Conservation (phyloP, 2,888 invertebrate species). For the Agonum fuliginosum region DNA sequence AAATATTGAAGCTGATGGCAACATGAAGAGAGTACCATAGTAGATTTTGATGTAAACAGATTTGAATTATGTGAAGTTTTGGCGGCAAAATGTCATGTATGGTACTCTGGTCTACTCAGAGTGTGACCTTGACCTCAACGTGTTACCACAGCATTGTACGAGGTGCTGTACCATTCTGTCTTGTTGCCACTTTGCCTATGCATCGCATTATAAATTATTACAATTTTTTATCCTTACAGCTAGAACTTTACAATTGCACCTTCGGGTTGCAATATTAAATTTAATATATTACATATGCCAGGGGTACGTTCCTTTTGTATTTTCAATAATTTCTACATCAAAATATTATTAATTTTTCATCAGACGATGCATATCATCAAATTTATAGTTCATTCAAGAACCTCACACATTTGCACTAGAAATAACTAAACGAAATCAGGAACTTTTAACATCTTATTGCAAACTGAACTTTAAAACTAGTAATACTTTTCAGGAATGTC, state of each 20-base stretch:
- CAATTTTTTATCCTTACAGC: conserved; percentile 65
- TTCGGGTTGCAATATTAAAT: conserved; percentile 68
- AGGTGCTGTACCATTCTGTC: no score
- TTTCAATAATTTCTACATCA: conserved; percentile 59
- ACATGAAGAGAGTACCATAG: neutral
- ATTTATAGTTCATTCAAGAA: conserved; percentile 23
- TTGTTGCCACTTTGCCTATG: conserved; percentile 8
- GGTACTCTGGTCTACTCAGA: no score
- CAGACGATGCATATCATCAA: conserved; percentile 46
- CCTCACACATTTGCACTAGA: conserved; percentile 50
- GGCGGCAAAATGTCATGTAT: no score
- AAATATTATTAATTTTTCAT: conserved; percentile 58
- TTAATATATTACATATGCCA: conserved; percentile 72
- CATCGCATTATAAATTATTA: conserved; percentile 61
- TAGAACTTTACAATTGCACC: conserved; percentile 72
- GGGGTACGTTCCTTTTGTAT: conserved; percentile 71
- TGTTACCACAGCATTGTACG: conserved; percentile 62
- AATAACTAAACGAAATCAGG: conserved; percentile 62
- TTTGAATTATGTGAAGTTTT: no score
- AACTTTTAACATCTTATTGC: conserved; percentile 63
- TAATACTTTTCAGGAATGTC: conserved; percentile 74
- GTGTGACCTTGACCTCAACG: conserved; percentile 29
- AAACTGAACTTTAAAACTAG: conserved; percentile 65
- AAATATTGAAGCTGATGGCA: conserved; percentile 61
- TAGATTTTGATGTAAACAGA: conserved; percentile 69